Conservation (phyloP, 2,797 vertebrate genomes). For the Intellagama lesueurii region DNA sequence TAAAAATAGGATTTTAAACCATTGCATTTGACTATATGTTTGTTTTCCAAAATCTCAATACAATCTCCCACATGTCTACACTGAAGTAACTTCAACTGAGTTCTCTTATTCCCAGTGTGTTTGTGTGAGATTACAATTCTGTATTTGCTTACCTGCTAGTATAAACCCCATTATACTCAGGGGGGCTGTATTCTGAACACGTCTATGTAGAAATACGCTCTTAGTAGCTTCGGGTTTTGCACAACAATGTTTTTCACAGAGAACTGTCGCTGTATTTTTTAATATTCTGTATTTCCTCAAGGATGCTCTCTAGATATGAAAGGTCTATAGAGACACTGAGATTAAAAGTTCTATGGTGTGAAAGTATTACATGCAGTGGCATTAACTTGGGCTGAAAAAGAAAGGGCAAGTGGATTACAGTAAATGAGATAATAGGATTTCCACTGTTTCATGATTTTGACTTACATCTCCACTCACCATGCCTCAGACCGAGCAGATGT, state of each 20-base stretch:
- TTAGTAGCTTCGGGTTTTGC: neutral
- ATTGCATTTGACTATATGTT: too few relatives aligned
- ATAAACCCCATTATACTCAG: neutral
- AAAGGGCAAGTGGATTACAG: slow-evolving; percentile 2
- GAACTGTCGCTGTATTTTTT: neutral
- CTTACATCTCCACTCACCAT: slow-evolving; percentile 10
- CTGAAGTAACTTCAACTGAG: neutral
- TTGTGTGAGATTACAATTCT: neutral
- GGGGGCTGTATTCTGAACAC: neutral
- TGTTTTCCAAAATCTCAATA: too few relatives aligned
- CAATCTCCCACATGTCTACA: neutral
- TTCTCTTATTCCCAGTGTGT: neutral
- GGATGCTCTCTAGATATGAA: neutral
- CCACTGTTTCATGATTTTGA: slow-evolving; percentile 7
- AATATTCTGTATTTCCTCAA: neutral
- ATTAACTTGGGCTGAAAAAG: neutral
- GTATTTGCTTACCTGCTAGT: neutral
- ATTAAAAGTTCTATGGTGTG: slow-evolving; percentile 2
- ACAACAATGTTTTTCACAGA: neutral
- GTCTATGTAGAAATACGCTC: neutral
- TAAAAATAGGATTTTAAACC: neutral
- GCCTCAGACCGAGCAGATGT: slow-evolving; percentile 57
- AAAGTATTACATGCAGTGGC: neutral
- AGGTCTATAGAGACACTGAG: neutral
- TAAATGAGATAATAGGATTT: slow-evolving; percentile 19